phyloP scores from a whole-genome alignment of 2,113 vertebrate species.

The Ameiurus melas region DNA sequence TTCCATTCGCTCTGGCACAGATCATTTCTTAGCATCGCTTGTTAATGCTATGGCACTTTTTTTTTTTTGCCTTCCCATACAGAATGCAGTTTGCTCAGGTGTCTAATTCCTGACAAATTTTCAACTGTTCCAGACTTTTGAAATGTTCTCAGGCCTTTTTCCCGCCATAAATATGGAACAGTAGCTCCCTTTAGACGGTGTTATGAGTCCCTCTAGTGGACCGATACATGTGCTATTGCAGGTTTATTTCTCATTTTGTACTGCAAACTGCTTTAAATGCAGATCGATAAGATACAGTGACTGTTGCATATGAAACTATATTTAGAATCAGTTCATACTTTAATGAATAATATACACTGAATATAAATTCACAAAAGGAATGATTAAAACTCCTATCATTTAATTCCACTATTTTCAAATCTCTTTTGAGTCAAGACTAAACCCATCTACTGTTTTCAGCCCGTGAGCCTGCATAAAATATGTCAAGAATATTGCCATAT shows the following conservation, averaged over 20 bases:
- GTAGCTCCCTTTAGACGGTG: not conserved
- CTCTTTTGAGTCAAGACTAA: not conserved
- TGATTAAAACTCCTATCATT: not conserved
- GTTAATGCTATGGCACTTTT: not conserved
- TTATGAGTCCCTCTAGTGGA: slow-evolving; percentile 46
- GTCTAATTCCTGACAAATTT: not conserved
- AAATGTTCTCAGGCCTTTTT: not conserved
- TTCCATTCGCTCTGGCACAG: not conserved
- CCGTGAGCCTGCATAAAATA: not conserved
- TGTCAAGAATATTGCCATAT: not conserved
- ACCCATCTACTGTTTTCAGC: not conserved
- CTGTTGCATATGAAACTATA: not conserved
- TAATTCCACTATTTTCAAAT: not conserved
- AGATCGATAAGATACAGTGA: not conserved
- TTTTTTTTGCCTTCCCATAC: not conserved
- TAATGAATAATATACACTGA: not conserved
- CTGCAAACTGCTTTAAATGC: not conserved
- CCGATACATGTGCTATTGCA: not conserved
- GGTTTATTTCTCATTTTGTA: not conserved
- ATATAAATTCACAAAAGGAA: not conserved
- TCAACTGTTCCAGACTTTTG: not conserved
- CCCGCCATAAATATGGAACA: too few relatives aligned
- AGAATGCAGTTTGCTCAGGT: not conserved
- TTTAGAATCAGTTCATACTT: not conserved
- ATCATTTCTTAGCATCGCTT: not conserved